Evolutionary conservation across 2,797 vertebrate species (phyloP).

Genomic region (Phalloptychus januarius): DNA sequence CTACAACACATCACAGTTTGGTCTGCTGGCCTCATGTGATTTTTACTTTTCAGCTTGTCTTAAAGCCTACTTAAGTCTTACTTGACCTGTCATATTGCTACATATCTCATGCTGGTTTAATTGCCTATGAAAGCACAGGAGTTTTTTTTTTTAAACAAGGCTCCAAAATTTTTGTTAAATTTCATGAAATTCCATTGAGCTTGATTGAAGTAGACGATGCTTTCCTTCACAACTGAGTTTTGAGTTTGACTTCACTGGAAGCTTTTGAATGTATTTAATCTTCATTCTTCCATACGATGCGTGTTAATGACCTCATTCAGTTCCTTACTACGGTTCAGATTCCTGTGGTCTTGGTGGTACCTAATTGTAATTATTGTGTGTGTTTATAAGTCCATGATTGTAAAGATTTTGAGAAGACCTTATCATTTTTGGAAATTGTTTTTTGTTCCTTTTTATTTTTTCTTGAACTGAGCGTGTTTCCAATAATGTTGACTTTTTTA

Average conservation of each 20-base stretch:
- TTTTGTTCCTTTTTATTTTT: not conserved
- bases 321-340: not conserved
- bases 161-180: not conserved
- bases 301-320: not conserved
- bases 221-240: not conserved
- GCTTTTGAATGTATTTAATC: not conserved
- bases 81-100: not conserved
- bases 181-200: not conserved
- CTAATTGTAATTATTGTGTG: not conserved
- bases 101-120: not conserved
- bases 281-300: not conserved
- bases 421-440: not conserved
- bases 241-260: not conserved
- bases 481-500: not conserved
- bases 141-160: not conserved
- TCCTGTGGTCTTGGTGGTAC: not conserved
- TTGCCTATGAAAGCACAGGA: not conserved
- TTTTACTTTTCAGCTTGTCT: slow-evolving; percentile 1
- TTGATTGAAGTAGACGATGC: not conserved
- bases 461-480: not conserved
- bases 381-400: not conserved
- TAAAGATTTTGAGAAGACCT: not conserved
- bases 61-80: not conserved
- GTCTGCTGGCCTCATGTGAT: not conserved
- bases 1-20: not conserved